These are phyloP conservation scores for Panurus biarmicus DNA, from an alignment of 2,113 vertebrate species.

Conservation along the genomic window DNA sequence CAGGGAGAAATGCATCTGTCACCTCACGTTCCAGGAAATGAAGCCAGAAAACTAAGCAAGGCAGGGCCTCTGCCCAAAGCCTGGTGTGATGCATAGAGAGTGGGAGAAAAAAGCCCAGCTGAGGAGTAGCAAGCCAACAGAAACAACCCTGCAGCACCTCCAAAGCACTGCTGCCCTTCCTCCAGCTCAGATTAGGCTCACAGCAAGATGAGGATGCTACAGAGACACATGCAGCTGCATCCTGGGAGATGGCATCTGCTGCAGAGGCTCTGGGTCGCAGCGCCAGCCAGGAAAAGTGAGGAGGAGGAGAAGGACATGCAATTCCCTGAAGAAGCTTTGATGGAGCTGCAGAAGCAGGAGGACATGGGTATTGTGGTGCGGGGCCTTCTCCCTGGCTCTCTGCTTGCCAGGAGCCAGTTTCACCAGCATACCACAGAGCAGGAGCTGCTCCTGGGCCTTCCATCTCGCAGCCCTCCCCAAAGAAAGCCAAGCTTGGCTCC, in stretches of 20 bases:
- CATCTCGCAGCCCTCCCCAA: background rate
- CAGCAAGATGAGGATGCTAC: background rate
- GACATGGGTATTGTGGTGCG: fast-evolving
- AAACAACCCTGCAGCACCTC: background rate
- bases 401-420: background rate
- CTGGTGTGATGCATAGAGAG: background rate
- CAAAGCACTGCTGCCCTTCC: background rate
- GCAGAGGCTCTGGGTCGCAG: background rate
- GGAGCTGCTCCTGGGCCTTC: background rate
- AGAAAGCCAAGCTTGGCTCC: background rate
- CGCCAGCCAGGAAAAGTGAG: background rate
- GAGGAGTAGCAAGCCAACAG: background rate
- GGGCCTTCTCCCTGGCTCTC: background rate
- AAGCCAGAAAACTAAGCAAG: background rate
- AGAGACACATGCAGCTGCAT: background rate
- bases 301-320: background rate
- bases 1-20: background rate
- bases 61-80: background rate
- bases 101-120: background rate
- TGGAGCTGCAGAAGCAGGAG: background rate
- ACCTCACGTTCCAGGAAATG: background rate
- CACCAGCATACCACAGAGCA: background rate
- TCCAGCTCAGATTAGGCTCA: background rate
- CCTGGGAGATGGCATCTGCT: background rate
- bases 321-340: background rate